phyloP scores from a whole-genome alignment of 2,113 vertebrate genomes.

The Ceratotherium simum region DNA sequence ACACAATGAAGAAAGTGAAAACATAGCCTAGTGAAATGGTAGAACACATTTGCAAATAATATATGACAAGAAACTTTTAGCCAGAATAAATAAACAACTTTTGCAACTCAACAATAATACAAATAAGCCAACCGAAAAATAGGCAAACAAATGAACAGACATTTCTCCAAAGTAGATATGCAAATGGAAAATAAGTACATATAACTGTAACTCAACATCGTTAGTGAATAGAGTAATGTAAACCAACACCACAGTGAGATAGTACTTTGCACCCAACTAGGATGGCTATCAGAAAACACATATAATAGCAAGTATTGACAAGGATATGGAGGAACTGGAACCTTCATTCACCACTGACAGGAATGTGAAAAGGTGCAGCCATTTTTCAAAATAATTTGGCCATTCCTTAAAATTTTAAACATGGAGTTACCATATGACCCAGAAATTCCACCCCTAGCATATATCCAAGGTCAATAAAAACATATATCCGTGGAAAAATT shows the following conservation, averaged over 20 bases:
- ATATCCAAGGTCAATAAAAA: neutral
- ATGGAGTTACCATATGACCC: neutral
- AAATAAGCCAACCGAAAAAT: conserved; percentile 11
- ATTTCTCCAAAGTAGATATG: neutral
- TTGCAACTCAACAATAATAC: neutral
- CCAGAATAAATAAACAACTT: conserved; percentile 20
- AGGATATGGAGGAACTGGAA: neutral
- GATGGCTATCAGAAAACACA: neutral
- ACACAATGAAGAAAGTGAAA: neutral
- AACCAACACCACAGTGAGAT: neutral
- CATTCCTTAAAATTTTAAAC: too few species aligned
- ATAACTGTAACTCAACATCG: neutral
- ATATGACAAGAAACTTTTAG: neutral
- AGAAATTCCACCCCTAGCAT: neutral
- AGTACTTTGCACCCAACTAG: neutral
- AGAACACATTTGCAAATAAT: neutral
- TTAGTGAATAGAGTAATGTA: neutral
- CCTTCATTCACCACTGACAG: neutral
- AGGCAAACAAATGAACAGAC: neutral
- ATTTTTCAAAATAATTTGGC: neutral
- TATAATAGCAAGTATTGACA: neutral
- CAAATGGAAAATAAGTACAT: neutral
- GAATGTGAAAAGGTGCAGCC: neutral
- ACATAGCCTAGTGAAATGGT: neutral
- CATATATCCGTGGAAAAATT: neutral